These are phyloP conservation scores for Eleutherodactylus coqui DNA, from an alignment of 2,797 vertebrate species.

Conservation along the genomic window DNA sequence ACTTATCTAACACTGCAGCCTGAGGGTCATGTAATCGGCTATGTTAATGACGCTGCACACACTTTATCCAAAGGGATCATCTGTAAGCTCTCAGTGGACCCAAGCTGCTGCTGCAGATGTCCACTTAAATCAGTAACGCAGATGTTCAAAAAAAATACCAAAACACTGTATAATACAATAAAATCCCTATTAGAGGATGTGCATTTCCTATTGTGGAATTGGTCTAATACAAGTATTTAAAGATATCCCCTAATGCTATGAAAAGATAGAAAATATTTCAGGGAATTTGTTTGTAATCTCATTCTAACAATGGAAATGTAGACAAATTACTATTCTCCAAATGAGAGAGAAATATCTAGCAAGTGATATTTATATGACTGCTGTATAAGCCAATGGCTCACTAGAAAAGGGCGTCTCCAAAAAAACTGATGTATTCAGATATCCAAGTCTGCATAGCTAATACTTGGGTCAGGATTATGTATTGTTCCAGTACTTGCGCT, in stretches of 20 bases:
- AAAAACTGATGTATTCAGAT: too few relatives aligned
- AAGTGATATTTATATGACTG: neutral
- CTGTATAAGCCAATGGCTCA: neutral
- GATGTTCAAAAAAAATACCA: conserved; percentile 23
- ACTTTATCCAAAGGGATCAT: conserved; percentile 40
- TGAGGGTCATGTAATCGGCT: conserved; percentile 37
- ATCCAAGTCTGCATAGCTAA: too few relatives aligned
- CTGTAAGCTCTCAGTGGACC: conserved; percentile 29
- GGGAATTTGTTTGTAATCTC: neutral
- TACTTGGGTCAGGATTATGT: too few relatives aligned
- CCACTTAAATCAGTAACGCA: conserved; percentile 6
- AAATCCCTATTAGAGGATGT: conserved; percentile 2
- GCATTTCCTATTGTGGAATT: neutral
- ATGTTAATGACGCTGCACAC: conserved; percentile 36
- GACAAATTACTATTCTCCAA: neutral
- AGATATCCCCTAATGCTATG: neutral
- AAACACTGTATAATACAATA: neutral
- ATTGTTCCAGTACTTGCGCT: too few relatives aligned
- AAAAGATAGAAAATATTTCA: neutral
- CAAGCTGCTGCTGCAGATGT: conserved; percentile 37
- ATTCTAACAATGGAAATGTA: neutral
- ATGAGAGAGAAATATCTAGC: neutral
- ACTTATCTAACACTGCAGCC: conserved; percentile 20
- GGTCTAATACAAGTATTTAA: neutral
- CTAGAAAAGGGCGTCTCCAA: too few relatives aligned